These are phyloP conservation scores for Chiroxiphia lanceolata DNA, from an alignment of 2,797 vertebrate species.

Conservation along the genomic window DNA sequence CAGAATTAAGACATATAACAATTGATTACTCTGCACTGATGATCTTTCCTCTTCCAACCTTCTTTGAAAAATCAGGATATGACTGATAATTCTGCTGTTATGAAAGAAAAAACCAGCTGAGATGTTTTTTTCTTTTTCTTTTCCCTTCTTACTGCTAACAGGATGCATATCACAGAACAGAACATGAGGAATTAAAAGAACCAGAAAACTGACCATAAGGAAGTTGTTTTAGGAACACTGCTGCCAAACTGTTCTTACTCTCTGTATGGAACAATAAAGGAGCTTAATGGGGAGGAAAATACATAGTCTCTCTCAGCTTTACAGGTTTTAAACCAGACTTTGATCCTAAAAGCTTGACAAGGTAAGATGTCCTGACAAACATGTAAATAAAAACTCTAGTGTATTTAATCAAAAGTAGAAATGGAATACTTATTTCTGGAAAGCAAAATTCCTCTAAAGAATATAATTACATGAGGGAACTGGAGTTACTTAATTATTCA, in stretches of 20 bases:
- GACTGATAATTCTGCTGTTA: neutral
- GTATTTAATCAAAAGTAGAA: neutral
- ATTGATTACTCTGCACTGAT: neutral
- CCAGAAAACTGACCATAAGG: neutral
- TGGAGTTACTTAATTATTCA: neutral
- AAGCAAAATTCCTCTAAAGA: neutral
- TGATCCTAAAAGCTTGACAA: neutral
- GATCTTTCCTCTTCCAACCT: neutral
- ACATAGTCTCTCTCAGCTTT: neutral
- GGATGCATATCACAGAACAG: neutral
- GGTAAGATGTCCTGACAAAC: neutral
- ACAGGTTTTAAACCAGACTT: neutral
- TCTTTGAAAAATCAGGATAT: neutral
- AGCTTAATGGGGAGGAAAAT: neutral
- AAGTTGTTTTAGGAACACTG: neutral
- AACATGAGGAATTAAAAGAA: neutral
- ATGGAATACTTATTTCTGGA: neutral
- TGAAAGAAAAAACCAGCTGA: neutral
- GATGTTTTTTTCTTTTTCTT: rapidly evolving
- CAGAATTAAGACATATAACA: neutral
- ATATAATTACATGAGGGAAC: neutral
- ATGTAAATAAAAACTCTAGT: neutral
- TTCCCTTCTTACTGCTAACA: neutral
- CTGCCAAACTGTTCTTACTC: neutral
- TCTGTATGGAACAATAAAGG: neutral